phyloP scores from a whole-genome alignment of 2,113 vertebrate species.

The Oplegnathus fasciatus region DNA sequence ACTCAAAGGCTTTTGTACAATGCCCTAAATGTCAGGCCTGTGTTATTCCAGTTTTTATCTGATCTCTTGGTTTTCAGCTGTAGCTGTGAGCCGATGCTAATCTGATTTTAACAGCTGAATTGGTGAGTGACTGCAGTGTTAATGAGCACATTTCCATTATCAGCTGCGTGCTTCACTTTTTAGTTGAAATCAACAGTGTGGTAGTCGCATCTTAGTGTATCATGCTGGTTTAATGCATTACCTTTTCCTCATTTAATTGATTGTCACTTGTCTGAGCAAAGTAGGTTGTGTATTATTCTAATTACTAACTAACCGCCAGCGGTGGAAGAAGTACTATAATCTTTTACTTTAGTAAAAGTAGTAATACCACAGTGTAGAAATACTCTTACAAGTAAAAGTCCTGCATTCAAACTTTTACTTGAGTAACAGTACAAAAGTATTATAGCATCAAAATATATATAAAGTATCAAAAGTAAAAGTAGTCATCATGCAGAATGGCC shows the following conservation, averaged over 20 bases:
- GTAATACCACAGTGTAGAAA: no score
- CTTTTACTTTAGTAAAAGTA: no score
- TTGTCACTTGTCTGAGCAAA: background rate
- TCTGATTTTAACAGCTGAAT: constrained; percentile 23
- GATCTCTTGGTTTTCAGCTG: background rate
- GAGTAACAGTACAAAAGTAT: no score
- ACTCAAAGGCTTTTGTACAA: background rate
- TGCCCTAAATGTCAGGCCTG: background rate
- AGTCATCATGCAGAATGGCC: no score
- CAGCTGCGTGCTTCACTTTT: background rate
- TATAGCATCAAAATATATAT: no score
- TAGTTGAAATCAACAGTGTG: background rate
- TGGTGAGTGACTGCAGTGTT: background rate
- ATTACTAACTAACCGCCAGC: background rate
- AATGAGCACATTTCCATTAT: background rate
- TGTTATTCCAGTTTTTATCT: background rate
- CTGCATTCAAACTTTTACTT: no score
- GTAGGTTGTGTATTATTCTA: background rate
- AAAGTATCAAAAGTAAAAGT: no score
- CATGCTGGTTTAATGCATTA: background rate
- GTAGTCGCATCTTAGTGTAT: background rate
- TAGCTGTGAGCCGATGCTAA: constrained; percentile 5
- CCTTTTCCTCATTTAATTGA: background rate
- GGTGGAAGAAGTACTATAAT: no score
- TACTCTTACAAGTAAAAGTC: no score